These are phyloP conservation scores for Drosophila equinoxialis DNA, from an alignment of 1,140 invertebrate species.

Conservation along the genomic window DNA sequence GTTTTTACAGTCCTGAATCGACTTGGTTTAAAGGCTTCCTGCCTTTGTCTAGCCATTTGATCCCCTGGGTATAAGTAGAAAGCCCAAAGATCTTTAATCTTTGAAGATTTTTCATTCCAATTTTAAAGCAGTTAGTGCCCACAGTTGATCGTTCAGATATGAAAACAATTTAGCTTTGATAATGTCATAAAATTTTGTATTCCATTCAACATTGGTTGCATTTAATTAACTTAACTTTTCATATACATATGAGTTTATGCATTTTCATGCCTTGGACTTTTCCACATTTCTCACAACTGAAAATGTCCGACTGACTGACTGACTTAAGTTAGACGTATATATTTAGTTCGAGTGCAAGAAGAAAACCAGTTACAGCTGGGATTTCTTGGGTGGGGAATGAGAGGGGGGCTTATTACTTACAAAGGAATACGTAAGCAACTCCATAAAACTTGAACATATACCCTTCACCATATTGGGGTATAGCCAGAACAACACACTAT, in stretches of 20 bases:
- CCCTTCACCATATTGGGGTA: no score
- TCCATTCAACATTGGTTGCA: neutral
- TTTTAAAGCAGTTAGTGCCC: neutral
- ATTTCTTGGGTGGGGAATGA: neutral
- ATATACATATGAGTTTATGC: neutral
- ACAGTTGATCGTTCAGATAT: neutral
- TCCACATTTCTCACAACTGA: neutral
- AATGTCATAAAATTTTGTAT: neutral
- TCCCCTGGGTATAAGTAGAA: no score
- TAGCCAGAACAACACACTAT: no score
- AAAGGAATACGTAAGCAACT: conserved; percentile 1
- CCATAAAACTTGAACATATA: no score
- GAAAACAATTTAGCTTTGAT: neutral
- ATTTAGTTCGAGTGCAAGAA: neutral
- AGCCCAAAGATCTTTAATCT: no score
- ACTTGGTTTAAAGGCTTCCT: no score
- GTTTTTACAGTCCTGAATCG: no score
- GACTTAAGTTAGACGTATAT: neutral
- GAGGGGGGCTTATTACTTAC: neutral
- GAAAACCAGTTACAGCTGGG: neutral
- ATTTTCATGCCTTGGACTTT: conserved; percentile 3
- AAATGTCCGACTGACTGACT: neutral
- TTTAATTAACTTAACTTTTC: conserved; percentile 3
- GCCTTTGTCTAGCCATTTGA: no score
- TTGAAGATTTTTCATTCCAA: no score